Conservation (phyloP, 2,797 vertebrate genomes). For the Amblyopsis hoosieri region DNA sequence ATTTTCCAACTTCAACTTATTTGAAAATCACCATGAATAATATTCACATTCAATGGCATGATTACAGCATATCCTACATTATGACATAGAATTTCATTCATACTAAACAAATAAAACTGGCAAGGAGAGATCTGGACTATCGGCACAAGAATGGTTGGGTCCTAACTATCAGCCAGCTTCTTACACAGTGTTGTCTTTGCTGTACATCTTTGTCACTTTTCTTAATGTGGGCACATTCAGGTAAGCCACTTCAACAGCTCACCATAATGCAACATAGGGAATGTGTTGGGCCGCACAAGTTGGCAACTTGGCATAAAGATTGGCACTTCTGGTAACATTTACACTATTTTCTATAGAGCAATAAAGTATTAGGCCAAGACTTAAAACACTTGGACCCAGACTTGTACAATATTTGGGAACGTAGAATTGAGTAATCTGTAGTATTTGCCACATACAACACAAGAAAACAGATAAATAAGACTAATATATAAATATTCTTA, state of each 20-base stretch:
- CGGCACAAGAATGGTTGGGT: background rate
- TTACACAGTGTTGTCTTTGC: background rate
- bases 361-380: slow-evolving; percentile 7
- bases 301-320: slow-evolving; percentile 27
- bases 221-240: slow-evolving; percentile 18
- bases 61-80: background rate
- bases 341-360: slow-evolving; percentile 18
- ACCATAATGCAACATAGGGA: slow-evolving; percentile 69
- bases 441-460: slow-evolving; percentile 50
- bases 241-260: slow-evolving; percentile 13
- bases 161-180: background rate
- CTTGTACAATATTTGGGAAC: slow-evolving; percentile 21
- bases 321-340: slow-evolving; percentile 67
- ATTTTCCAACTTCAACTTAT: slow-evolving; percentile 36
- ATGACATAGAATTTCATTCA: background rate
- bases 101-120: background rate
- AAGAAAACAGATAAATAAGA: slow-evolving; percentile 73
- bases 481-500: slow-evolving; percentile 74
- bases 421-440: slow-evolving; percentile 29
- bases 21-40: slow-evolving; percentile 24
- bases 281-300: slow-evolving; percentile 61
- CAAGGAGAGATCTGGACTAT: slow-evolving; percentile 1
- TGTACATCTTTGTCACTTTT: background rate
- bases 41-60: slow-evolving; percentile 49
- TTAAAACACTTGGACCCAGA: slow-evolving; percentile 17